Base-by-base conservation (phyloP, 2,113 vertebrate genomes). In the Ophiodon elongatus region DNA sequence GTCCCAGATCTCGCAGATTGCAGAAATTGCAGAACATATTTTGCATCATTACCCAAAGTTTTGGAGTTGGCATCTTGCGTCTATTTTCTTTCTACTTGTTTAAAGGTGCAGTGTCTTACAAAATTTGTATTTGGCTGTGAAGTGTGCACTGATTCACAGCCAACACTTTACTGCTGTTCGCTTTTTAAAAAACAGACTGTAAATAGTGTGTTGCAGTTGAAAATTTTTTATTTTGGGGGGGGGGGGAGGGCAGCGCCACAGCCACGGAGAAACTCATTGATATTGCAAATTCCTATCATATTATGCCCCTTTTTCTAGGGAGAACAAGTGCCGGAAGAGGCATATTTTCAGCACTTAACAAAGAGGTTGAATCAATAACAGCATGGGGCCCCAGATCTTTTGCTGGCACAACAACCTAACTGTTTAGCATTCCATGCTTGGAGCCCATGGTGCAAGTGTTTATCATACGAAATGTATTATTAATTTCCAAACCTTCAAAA, bases 401-500 rank as follows among this genome's bases (percentile, higher is more conserved):
- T 85, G 47, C 79, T 84, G 81, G 52, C 62, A 45, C 79, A 60
- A 59, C 56, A 57, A 56, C 59, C 37, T 1, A 35, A 29, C 85
- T 89, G 47, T 73, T 94, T 91, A 87, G 82, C 72, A 91, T 93
- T 88, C 89, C 31, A 14, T 9, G 60, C 69, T 78, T 33, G 13
- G 29, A 80, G 80, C 85, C 74, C 57, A 76, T 45, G 65, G 79
- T 80, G 79, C 86, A 72, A 84, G 74, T 91, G 84, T 94, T 94
- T 85, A 93, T 93, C 73, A 85, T 83, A 82, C 9, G 8, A 64
- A 85, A 94, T 96, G 91, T 93, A 92, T 95, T 94, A 96, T 95
- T 96, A 93, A 96, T 95, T 91, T 90, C 74, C 82, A 87, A 85
- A 84, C 91, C 90, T 90, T 85, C 87, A 89, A 92, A 93, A 92